A percentile compares a stretch with the other conserved stretches of the same genome.
phyloP scores from a whole-genome alignment of 2,113 vertebrate species.

The Phalacrocorax pelagicus region DNA sequence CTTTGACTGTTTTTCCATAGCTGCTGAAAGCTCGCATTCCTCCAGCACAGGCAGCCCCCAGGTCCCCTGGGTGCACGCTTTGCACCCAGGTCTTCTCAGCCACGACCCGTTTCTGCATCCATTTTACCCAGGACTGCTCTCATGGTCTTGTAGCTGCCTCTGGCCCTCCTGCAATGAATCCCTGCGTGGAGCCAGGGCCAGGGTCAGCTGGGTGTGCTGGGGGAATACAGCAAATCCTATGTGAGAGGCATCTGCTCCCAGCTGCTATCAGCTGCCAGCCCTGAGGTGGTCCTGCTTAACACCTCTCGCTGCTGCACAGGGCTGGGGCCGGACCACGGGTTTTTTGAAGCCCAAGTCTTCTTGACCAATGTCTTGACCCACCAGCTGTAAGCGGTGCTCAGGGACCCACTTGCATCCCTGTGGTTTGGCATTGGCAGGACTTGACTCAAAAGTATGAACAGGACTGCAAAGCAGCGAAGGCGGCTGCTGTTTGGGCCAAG shows the following conservation, averaged over 20 bases:
- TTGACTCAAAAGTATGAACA: conserved; percentile 26
- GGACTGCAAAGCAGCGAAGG: background rate
- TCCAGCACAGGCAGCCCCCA: no score
- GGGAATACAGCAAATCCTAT: background rate
- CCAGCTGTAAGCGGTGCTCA: background rate
- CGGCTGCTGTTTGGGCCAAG: background rate
- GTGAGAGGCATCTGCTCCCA: background rate
- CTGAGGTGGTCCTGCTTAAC: background rate
- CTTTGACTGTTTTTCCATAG: background rate
- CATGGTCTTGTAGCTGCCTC: background rate
- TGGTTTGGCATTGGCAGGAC: background rate
- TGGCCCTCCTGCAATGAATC: background rate
- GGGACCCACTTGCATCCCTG: background rate
- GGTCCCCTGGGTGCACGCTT: background rate
- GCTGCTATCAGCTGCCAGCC: background rate
- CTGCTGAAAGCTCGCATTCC: rapidly evolving
- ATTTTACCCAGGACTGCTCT: background rate
- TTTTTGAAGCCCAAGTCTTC: background rate
- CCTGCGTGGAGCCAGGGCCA: background rate
- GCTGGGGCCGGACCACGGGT: background rate
- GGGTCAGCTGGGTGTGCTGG: background rate
- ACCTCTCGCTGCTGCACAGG: background rate
- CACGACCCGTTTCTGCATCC: background rate
- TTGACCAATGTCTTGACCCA: background rate
- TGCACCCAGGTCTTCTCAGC: background rate